Percentiles rank a stretch among this genome's conserved stretches.
Evolutionary conservation across 2,797 vertebrate species (phyloP).

Genomic region (Diplodus puntazzo): DNA sequence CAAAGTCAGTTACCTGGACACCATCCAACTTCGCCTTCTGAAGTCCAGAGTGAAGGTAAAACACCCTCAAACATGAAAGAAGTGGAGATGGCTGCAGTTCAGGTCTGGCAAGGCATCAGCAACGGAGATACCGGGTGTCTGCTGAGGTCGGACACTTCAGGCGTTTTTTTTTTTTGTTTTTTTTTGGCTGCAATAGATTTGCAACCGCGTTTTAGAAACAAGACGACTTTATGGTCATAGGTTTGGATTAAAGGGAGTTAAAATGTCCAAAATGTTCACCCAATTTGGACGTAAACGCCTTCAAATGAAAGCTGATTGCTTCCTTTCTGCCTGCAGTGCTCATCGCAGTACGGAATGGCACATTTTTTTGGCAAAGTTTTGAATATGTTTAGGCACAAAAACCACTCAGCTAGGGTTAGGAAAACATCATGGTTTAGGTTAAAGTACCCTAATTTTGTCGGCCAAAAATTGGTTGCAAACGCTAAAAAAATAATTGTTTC

Average conservation of each 20-base stretch:
- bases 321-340: not conserved
- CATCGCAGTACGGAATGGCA: too few species aligned
- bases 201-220: not conserved
- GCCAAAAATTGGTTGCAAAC: too few species aligned
- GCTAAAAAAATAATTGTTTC: too few species aligned
- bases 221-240: not conserved
- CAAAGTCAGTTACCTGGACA: slow-evolving; percentile 2
- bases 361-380: too few species aligned
- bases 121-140: not conserved
- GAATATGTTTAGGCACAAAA: too few species aligned
- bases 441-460: too few species aligned
- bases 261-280: not conserved
- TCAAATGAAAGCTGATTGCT: not conserved
- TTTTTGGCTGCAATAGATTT: not conserved
- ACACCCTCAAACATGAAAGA: not conserved
- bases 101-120: not conserved
- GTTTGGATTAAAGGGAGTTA: not conserved
- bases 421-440: too few species aligned
- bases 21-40: slow-evolving; percentile 10
- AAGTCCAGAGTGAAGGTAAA: not conserved
- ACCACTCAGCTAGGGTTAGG: too few species aligned
- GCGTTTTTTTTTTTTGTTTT: not conserved
- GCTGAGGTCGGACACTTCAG: not conserved
- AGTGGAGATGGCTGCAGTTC: not conserved
- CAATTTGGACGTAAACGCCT: not conserved